These are phyloP conservation scores for Aromia moschata DNA, from an alignment of 2,888 invertebrate species.

Conservation along the genomic window DNA sequence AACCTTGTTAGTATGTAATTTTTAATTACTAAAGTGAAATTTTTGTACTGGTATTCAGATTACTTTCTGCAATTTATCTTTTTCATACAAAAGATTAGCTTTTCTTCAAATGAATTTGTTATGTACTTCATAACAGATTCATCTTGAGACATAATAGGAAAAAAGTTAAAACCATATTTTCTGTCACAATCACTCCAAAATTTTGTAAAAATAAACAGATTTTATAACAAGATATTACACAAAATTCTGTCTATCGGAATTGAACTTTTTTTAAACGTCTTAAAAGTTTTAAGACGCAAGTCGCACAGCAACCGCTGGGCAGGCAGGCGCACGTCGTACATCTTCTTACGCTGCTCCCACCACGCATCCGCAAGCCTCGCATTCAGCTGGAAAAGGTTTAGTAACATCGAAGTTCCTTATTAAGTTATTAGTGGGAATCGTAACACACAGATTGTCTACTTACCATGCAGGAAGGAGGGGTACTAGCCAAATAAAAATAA, in stretches of 20 bases:
- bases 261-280: slow-evolving; percentile 51
- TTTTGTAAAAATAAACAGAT: too few species aligned
- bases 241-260: slow-evolving; percentile 17
- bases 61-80: too few species aligned
- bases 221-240: too few species aligned
- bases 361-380: slow-evolving; percentile 53
- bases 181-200: too few species aligned
- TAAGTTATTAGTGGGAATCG: slow-evolving; percentile 32
- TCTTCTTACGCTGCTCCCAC: slow-evolving; percentile 55
- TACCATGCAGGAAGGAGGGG: slow-evolving; percentile 56
- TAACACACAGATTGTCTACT: slow-evolving; percentile 49
- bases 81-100: too few species aligned
- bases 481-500: slow-evolving; percentile 35
- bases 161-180: too few species aligned
- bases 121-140: too few species aligned
- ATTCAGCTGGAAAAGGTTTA: slow-evolving; percentile 54
- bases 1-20: too few species aligned
- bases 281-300: slow-evolving; percentile 54
- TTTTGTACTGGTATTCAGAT: too few species aligned
- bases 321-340: slow-evolving; percentile 54
- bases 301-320: slow-evolving; percentile 53
- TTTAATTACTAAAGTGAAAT: too few species aligned
- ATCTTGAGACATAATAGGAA: too few species aligned
- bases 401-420: slow-evolving; percentile 36
- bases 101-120: too few species aligned